phyloP scores from a whole-genome alignment of 2,888 invertebrate genomes.

The Galerucella calmariensis region DNA sequence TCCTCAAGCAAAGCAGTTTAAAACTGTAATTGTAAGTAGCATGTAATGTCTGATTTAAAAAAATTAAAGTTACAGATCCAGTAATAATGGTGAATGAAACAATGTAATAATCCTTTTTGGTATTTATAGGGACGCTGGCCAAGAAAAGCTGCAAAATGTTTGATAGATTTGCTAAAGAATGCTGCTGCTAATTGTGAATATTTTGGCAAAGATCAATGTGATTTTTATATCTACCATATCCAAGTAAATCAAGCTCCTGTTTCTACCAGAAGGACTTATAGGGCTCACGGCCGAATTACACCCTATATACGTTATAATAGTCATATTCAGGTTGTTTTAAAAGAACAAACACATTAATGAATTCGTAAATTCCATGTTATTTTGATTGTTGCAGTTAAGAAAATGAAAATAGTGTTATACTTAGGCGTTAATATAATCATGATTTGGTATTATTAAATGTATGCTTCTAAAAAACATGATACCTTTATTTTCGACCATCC shows the following conservation, averaged over 20 bases:
- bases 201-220: slow-evolving; percentile 81
- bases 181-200: slow-evolving; percentile 86
- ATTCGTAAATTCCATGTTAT: neutral
- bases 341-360: slow-evolving; percentile 67
- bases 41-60: neutral
- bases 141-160: slow-evolving; percentile 82
- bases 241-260: slow-evolving; percentile 84
- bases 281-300: slow-evolving; percentile 87
- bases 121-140: slow-evolving; percentile 76
- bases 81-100: neutral
- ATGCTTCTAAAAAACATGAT: too few species aligned
- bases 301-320: slow-evolving; percentile 87
- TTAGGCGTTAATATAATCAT: too few species aligned
- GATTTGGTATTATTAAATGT: too few species aligned
- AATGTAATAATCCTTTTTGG: neutral
- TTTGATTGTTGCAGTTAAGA: neutral
- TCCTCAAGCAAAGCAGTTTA: slow-evolving; percentile 81
- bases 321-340: slow-evolving; percentile 82
- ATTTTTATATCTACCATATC: slow-evolving; percentile 83
- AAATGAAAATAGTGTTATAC: neutral
- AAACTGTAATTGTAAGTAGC: slow-evolving; percentile 71
- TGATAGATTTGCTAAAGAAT: slow-evolving; percentile 81
- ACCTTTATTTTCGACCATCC: too few species aligned
- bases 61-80: too few species aligned
- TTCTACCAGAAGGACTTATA: slow-evolving; percentile 82